Conservation (phyloP, 2,113 vertebrate genomes). For the Orycteropus afer region DNA sequence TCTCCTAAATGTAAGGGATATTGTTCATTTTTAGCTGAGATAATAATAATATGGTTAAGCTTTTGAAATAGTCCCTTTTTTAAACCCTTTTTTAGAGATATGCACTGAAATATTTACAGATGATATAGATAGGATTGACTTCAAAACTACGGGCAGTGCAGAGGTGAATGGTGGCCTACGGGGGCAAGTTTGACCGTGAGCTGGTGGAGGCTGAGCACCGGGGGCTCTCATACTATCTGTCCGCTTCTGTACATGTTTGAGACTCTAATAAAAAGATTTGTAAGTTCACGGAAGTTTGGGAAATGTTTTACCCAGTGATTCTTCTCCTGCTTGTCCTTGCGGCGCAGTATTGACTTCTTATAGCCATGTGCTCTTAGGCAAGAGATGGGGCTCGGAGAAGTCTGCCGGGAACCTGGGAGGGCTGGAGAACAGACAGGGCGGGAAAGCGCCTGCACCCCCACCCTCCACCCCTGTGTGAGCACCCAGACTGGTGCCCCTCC, state of each 20-base stretch:
- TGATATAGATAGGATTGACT: background rate
- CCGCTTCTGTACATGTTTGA: background rate
- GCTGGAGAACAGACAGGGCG: background rate
- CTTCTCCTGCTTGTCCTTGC: slow-evolving; percentile 9
- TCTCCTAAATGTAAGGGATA: background rate
- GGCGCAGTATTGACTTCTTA: background rate
- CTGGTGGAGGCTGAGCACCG: background rate
- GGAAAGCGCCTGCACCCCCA: background rate
- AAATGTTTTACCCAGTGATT: background rate
- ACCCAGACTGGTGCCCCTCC: background rate
- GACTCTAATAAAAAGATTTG: background rate
- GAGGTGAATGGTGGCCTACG: background rate
- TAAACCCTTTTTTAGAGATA: background rate
- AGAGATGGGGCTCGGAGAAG: background rate
- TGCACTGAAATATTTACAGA: background rate
- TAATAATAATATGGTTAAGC: background rate
- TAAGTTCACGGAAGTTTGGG: slow-evolving; percentile 26
- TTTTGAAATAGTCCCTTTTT: background rate
- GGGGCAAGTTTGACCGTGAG: background rate
- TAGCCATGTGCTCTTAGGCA: background rate
- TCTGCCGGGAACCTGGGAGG: background rate
- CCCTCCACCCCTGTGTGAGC: background rate
- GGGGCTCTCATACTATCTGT: background rate
- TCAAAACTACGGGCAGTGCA: background rate
- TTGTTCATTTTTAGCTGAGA: background rate